Evolutionary conservation across 1,140 invertebrate species (phyloP).

Genomic region (Saccostrea glomerata): DNA sequence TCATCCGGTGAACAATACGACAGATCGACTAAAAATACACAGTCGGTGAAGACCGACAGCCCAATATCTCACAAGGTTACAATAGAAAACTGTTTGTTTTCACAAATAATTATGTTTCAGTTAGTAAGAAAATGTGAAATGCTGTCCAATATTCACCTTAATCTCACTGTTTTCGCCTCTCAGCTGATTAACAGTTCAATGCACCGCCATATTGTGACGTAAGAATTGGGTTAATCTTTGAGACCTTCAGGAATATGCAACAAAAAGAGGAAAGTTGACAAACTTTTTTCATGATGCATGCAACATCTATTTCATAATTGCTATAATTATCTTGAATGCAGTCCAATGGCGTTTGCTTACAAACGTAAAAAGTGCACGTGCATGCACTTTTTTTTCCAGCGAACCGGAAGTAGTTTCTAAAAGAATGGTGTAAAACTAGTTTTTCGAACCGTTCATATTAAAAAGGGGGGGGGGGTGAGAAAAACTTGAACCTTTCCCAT

Average conservation of each 20-base stretch:
- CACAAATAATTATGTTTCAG: too few relatives aligned
- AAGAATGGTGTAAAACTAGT: not conserved
- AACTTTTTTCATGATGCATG: not conserved
- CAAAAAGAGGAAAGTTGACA: not conserved
- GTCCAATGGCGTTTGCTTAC: not conserved
- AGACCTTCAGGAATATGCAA: not conserved
- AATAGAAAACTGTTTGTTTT: too few relatives aligned
- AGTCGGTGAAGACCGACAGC: too few relatives aligned
- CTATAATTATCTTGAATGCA: not conserved
- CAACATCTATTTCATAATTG: not conserved
- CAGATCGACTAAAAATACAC: too few relatives aligned
- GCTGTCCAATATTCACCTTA: not conserved
- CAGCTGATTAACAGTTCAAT: slow-evolving; percentile 48
- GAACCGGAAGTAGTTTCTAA: not conserved
- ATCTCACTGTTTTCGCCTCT: slow-evolving; percentile 8
- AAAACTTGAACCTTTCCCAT: too few relatives aligned
- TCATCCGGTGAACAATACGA: too few relatives aligned
- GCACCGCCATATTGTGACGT: slow-evolving; percentile 51
- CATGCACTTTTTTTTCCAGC: not conserved
- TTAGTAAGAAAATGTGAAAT: not conserved
- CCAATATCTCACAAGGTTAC: too few relatives aligned
- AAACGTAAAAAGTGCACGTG: not conserved
- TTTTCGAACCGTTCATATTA: not conserved
- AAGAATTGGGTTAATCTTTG: slow-evolving; percentile 43
- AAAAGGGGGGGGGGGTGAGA: not conserved